Evolutionary conservation across 2,113 vertebrate species (phyloP).

Genomic region (Trichechus manatus): DNA sequence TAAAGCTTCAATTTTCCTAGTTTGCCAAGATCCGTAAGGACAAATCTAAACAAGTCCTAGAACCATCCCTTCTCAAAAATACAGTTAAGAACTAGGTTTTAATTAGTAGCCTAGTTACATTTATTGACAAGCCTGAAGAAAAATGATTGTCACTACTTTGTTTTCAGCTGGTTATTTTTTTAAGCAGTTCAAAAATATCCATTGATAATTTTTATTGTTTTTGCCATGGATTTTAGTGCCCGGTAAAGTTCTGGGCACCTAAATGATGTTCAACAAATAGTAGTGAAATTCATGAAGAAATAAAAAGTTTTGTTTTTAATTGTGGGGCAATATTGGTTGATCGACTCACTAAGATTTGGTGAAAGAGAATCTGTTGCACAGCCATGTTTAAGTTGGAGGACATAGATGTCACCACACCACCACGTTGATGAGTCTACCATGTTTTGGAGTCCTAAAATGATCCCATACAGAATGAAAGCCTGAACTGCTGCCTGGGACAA

Average conservation of each 20-base stretch:
- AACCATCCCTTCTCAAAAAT: conserved; percentile 11
- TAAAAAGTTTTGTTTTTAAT: conserved; percentile 46
- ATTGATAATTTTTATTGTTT: conserved; percentile 4
- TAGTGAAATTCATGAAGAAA: conserved; percentile 43
- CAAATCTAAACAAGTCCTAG: conserved; percentile 24
- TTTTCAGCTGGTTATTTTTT: conserved; percentile 59
- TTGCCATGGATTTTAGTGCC: conserved; percentile 2
- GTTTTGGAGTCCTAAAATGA: conserved; percentile 40
- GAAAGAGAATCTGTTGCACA: conserved; percentile 22
- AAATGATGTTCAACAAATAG: conserved; percentile 61
- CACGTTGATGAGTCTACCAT: conserved; percentile 26
- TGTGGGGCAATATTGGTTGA: conserved; percentile 27
- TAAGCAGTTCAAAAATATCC: conserved; percentile 19
- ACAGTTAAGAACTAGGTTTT: conserved; percentile 16
- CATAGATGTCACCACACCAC: background rate
- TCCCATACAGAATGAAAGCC: background rate
- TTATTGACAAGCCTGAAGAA: conserved; percentile 12
- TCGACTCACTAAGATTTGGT: conserved; percentile 17
- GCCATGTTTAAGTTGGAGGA: conserved; percentile 49
- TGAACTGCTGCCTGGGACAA: background rate
- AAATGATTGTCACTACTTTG: conserved; percentile 40
- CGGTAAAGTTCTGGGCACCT: background rate
- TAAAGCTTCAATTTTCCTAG: background rate
- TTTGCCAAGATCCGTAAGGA: conserved; percentile 18
- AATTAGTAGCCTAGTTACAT: conserved; percentile 5